Evolutionary conservation across 2,113 vertebrate species (phyloP).

Genomic region (Clinocottus analis): DNA sequence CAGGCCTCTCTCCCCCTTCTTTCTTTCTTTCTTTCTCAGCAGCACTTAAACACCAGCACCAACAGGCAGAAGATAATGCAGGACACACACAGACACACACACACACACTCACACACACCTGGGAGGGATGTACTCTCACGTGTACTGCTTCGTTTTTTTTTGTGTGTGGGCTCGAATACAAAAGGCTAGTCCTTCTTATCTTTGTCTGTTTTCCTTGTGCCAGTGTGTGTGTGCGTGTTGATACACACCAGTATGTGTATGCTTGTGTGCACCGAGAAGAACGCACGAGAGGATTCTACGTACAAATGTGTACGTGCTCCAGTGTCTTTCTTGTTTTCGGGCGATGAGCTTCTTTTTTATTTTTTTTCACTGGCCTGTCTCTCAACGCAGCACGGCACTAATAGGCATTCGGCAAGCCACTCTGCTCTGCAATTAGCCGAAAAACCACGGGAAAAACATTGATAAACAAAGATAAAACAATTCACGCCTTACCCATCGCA

Average conservation of each 20-base stretch:
- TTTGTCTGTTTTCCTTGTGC: slow-evolving; percentile 41
- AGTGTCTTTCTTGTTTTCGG: slow-evolving; percentile 40
- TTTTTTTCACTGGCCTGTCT: slow-evolving; percentile 39
- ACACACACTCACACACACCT: neutral
- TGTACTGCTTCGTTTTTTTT: slow-evolving; percentile 39
- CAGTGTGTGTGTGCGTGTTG: slow-evolving; percentile 6
- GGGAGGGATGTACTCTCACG: slow-evolving; percentile 56
- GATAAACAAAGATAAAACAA: slow-evolving; percentile 74
- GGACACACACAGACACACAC: neutral
- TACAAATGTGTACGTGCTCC: slow-evolving; percentile 23
- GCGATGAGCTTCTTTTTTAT: slow-evolving; percentile 21
- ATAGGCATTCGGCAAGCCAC: slow-evolving; percentile 59
- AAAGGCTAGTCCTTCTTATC: slow-evolving; percentile 63
- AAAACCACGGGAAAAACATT: slow-evolving; percentile 59
- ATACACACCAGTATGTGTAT: slow-evolving; percentile 11
- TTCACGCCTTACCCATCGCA: slow-evolving; percentile 38
- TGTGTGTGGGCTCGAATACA: slow-evolving; percentile 62
- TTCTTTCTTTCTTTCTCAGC: slow-evolving; percentile 25
- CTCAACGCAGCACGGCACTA: slow-evolving; percentile 61
- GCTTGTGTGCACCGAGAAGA: slow-evolving; percentile 6
- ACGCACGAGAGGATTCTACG: slow-evolving; percentile 30
- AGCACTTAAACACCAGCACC: slow-evolving; percentile 59
- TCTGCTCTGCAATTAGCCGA: slow-evolving; percentile 65
- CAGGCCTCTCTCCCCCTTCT: slow-evolving; percentile 9
- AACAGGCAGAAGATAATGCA: slow-evolving; percentile 66